Conservation (phyloP, 30 jellyfish, hydroid and myxozoan species). For the Morbakka virulenta region DNA sequence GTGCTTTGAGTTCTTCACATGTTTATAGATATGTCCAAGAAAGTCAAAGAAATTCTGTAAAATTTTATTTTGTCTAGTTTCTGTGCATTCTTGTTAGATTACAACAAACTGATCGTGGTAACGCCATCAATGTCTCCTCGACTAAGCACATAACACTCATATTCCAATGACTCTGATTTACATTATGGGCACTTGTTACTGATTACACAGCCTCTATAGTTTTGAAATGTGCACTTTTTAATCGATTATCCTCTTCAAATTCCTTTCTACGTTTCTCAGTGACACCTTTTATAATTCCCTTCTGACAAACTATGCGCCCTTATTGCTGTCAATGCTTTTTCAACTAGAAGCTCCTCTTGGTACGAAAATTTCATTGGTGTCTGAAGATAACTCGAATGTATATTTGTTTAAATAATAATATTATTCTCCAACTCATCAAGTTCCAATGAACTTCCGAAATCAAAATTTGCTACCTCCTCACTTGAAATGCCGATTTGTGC, state of each 20-base stretch:
- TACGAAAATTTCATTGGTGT: conserved; percentile 12
- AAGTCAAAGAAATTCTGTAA: background rate
- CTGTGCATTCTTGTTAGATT: background rate
- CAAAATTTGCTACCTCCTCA: too few species aligned
- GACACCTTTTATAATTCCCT: background rate
- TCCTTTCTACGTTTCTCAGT: background rate
- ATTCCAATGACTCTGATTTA: conserved; percentile 1
- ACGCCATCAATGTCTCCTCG: conserved; percentile 2
- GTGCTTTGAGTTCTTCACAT: background rate
- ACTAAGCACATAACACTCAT: conserved; percentile 11
- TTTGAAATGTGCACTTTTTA: conserved; percentile 14
- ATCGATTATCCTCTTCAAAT: conserved; percentile 4
- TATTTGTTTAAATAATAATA: background rate
- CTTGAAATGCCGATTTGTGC: too few species aligned
- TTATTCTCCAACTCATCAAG: too few species aligned
- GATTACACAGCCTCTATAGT: background rate
- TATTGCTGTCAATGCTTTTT: conserved; percentile 18
- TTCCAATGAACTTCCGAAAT: too few species aligned
- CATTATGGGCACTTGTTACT: background rate
- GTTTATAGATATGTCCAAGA: background rate
- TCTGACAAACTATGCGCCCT: conserved; percentile 16
- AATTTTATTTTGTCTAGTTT: background rate
- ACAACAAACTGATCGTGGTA: background rate
- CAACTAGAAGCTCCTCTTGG: conserved; percentile 22
- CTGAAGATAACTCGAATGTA: conserved; percentile 26